Conservation (phyloP, 1,140 invertebrate species). For the Heliothis subflexa region DNA sequence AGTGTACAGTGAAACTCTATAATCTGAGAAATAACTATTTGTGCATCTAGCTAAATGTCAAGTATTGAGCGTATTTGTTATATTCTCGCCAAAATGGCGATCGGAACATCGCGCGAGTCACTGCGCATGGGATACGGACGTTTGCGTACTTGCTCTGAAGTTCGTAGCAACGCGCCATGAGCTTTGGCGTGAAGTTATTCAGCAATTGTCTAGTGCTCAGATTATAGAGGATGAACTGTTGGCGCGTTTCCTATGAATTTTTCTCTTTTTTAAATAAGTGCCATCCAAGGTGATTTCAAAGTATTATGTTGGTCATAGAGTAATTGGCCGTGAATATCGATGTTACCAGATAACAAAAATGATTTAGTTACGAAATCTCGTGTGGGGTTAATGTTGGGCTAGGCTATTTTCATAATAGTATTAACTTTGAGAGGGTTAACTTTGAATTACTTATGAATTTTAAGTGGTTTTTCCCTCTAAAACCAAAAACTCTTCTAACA, state of each 20-base stretch:
- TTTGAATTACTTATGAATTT: too few relatives aligned
- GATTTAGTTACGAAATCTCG: conserved; percentile 27
- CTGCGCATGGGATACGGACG: too few relatives aligned
- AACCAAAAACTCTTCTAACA: too few relatives aligned
- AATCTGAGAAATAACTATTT: conserved; percentile 15
- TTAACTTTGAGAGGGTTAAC: too few relatives aligned
- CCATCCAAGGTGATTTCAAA: conserved; percentile 44
- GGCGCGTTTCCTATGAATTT: not conserved
- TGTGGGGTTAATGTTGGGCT: not conserved
- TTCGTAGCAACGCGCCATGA: too few relatives aligned
- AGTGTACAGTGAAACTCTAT: conserved; percentile 27
- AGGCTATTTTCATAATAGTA: too few relatives aligned
- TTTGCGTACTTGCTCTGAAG: too few relatives aligned
- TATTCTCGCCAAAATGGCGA: not conserved
- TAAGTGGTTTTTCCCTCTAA: too few relatives aligned
- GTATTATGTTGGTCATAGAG: conserved; percentile 41
- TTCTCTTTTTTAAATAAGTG: conserved; percentile 25
- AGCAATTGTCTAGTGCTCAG: not conserved
- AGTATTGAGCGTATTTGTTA: not conserved
- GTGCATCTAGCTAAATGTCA: not conserved
- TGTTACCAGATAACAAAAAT: conserved; percentile 45
- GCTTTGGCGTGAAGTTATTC: too few relatives aligned
- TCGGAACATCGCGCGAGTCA: too few relatives aligned
- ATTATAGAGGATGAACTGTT: conserved; percentile 26
- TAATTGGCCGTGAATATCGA: conserved; percentile 37